Evolutionary conservation across 1,140 invertebrate species (phyloP).

Genomic region (Bombus haemorrhoidalis): DNA sequence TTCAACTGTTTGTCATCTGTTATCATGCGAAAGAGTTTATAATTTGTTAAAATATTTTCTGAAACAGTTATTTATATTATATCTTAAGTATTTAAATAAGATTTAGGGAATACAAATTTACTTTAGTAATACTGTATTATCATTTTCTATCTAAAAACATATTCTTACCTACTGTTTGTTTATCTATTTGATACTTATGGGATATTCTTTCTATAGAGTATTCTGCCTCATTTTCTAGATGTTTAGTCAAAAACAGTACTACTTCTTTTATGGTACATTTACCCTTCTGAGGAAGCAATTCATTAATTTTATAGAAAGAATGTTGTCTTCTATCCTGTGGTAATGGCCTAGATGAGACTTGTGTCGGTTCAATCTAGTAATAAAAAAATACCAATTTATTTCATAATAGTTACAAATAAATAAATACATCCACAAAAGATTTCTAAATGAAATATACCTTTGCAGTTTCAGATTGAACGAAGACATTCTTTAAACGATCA

Average conservation of each 20-base stretch:
- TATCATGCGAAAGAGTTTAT: not conserved
- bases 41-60: constrained; percentile 51
- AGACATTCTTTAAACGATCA: constrained; percentile 86
- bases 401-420: not conserved
- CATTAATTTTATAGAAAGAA: constrained; percentile 73
- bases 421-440: constrained; percentile 24
- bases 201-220: constrained; percentile 85
- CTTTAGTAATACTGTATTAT: not conserved
- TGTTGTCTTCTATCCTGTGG: constrained; percentile 78
- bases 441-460: constrained; percentile 69
- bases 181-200: constrained; percentile 86
- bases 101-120: not conserved
- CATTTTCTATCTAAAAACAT: constrained; percentile 2
- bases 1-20: not conserved
- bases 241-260: constrained; percentile 84
- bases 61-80: constrained; percentile 28
- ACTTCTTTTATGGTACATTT: constrained; percentile 77
- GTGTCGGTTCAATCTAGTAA: not conserved
- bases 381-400: constrained; percentile 5
- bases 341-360: constrained; percentile 71
- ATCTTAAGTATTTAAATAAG: not conserved
- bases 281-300: constrained; percentile 71
- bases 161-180: constrained; percentile 83
- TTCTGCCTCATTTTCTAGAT: constrained; percentile 84
- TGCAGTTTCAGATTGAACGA: constrained; percentile 85